phyloP scores from a whole-genome alignment of 2,797 vertebrate species.

The Poecile montanus region DNA sequence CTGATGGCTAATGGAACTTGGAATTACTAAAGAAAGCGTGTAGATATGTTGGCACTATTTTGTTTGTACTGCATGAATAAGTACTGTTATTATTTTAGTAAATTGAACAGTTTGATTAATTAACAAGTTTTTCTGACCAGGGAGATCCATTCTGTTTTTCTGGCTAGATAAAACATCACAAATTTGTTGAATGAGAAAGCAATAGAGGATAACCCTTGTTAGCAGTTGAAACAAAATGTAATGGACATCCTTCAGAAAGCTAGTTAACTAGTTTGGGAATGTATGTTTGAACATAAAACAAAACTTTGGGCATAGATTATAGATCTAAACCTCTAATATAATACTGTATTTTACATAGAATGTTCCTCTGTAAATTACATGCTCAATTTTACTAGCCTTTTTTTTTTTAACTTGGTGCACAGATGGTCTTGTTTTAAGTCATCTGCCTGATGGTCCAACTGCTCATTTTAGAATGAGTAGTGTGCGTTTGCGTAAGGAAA shows the following conservation, averaged over 20 bases:
- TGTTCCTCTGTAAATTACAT: background rate
- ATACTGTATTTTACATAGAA: background rate
- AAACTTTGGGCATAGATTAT: background rate
- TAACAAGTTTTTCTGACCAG: background rate
- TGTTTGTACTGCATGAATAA: background rate
- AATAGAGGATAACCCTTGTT: background rate
- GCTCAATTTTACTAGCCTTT: background rate
- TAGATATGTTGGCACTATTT: background rate
- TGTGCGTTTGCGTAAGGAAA: slow-evolving; percentile 93
- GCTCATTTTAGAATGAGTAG: slow-evolving; percentile 97
- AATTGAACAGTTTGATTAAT: background rate
- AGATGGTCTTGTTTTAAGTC: slow-evolving; percentile 96
- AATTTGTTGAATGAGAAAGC: background rate
- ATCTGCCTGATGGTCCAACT: slow-evolving; percentile 94
- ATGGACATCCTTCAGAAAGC: background rate
- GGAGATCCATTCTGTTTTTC: background rate
- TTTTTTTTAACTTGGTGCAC: slow-evolving; percentile 70
- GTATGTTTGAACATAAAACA: background rate
- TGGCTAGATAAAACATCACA: background rate
- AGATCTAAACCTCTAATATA: background rate
- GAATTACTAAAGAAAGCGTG: background rate
- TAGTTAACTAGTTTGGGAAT: background rate
- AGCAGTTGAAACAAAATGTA: background rate
- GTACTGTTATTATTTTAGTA: background rate
- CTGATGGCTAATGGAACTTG: background rate